Conservation (phyloP, 35 echinoderm and acorn worm genomes). For the Lytechinus pictus region DNA sequence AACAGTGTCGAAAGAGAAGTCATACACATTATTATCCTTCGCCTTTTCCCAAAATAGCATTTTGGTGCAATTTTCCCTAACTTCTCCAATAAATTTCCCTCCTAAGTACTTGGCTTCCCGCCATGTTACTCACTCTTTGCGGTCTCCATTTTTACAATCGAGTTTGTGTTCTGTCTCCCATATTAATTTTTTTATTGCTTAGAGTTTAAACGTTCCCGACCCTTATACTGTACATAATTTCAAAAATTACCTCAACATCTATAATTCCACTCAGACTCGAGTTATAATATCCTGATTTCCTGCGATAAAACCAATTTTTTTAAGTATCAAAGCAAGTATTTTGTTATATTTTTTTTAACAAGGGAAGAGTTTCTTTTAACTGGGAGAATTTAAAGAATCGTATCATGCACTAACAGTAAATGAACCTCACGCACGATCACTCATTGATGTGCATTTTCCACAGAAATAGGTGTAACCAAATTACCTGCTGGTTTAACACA, state of each 20-base stretch:
- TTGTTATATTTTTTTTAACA: no score
- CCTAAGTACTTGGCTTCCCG: background rate
- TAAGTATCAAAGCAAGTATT: background rate
- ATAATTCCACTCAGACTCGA: background rate
- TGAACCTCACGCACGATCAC: no score
- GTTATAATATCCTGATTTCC: background rate
- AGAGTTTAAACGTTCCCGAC: background rate
- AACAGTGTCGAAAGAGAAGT: background rate
- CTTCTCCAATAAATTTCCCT: background rate
- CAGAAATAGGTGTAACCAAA: no score
- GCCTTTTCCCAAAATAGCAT: background rate
- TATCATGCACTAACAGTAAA: no score
- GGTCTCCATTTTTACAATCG: background rate
- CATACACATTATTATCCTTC: background rate
- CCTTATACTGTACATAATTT: background rate
- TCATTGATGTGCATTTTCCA: no score
- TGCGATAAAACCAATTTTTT: background rate
- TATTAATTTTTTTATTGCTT: background rate
- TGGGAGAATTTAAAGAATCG: no score
- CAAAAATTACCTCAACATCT: background rate
- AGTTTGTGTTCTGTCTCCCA: background rate
- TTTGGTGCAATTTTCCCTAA: background rate
- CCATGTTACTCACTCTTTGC: background rate
- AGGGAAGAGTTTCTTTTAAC: no score
- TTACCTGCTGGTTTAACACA: no score